Conservation (phyloP, 2,113 vertebrate species). For the Oriolus oriolus region DNA sequence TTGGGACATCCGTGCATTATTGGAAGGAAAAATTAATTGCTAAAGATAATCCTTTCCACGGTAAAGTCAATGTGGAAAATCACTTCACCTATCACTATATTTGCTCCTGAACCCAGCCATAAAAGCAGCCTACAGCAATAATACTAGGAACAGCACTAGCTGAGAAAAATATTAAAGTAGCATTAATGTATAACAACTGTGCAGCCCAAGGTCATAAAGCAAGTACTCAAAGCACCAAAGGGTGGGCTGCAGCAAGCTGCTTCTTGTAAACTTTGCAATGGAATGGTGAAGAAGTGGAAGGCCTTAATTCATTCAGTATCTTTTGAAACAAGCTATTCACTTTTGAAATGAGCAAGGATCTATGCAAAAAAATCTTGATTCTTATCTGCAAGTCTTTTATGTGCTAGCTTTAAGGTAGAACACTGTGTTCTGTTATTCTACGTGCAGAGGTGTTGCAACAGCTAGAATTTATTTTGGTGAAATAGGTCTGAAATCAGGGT, state of each 20-base stretch:
- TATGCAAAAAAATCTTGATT: background rate
- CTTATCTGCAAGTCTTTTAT: background rate
- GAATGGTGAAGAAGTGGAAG: background rate
- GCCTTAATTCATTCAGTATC: background rate
- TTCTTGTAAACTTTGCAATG: background rate
- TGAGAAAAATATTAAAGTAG: background rate
- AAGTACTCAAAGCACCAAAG: background rate
- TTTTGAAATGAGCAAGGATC: background rate
- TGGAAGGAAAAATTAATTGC: conserved; percentile 49
- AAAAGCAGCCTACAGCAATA: background rate
- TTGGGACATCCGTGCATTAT: background rate
- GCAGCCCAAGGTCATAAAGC: conserved; percentile 3
- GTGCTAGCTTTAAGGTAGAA: background rate
- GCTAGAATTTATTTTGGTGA: background rate
- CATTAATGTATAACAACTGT: background rate
- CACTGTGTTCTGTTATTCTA: background rate
- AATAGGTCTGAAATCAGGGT: background rate
- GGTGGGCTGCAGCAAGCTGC: background rate
- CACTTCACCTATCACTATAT: background rate
- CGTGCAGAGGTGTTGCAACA: background rate
- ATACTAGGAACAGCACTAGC: background rate
- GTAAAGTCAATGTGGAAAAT: conserved; percentile 40
- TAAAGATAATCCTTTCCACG: conserved; percentile 20
- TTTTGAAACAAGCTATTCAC: background rate
- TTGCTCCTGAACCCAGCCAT: background rate